phyloP scores from a whole-genome alignment of 2,113 vertebrate species.

The Corythornis vintsioides region DNA sequence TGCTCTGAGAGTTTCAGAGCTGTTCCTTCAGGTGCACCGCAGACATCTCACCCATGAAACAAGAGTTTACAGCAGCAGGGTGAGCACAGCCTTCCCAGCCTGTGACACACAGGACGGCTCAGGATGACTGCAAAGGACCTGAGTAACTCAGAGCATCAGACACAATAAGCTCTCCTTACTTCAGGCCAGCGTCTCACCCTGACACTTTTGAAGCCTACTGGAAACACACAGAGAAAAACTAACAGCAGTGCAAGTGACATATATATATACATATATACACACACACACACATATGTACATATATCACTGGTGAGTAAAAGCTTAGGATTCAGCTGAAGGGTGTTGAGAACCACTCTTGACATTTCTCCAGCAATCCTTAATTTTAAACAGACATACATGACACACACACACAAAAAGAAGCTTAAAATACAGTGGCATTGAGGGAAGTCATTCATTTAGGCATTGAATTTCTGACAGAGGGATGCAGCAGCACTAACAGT shows the following conservation, averaged over 20 bases:
- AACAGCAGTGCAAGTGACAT: neutral
- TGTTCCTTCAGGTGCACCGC: neutral
- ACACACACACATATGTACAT: neutral
- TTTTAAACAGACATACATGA: neutral
- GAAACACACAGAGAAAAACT: neutral
- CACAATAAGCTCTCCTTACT: neutral
- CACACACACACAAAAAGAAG: neutral
- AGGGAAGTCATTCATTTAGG: neutral
- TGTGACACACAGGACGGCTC: neutral
- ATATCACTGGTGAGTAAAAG: neutral
- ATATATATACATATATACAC: neutral
- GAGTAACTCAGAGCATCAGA: neutral
- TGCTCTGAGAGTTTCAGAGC: neutral
- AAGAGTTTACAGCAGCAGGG: neutral
- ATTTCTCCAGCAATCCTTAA: neutral
- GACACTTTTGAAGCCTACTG: neutral
- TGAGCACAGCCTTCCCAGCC: neutral
- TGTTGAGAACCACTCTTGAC: neutral
- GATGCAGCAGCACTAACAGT: neutral
- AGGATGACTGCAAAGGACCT: no score
- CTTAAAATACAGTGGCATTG: neutral
- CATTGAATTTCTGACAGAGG: neutral
- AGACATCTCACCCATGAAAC: neutral
- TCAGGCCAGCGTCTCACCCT: neutral
- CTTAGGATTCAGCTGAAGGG: neutral